Evolutionary conservation across 2,888 invertebrate species (phyloP), one percentile per base, ranked within the genome.

Genomic region (Synanthedon tipuliformis): DNA sequence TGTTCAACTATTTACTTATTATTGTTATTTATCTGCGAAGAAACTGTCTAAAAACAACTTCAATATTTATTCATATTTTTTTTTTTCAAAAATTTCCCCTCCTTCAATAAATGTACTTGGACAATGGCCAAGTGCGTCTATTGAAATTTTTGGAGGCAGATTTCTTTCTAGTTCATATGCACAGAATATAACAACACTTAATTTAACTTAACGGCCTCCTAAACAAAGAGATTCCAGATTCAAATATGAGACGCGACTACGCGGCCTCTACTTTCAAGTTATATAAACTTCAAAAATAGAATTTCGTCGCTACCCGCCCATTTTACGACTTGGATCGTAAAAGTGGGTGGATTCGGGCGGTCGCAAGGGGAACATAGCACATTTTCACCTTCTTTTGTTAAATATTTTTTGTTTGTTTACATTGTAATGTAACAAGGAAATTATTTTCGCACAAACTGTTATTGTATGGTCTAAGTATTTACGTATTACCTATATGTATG

Each of bases 201-300:
- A 68, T 66, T 63, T 60, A 53, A 55, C 61, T 23, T 50, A 49
- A 41, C 54, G 48, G n/a, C 15, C 16, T 48, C 48, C 62, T 63
- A 66, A 71, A 70, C 68, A 69, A 71, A 74, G 71, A 67, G 65
- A 68, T 64, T 65, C 66, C 62, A 68, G 70, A 74, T 72, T 69
- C 64, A 63, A 75, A 74, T 70, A 48, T 69, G 70, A 66, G 68
- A 50, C 50, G 54, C 52, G 41, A 62, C 62, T 64, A 66, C 61
- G 61, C 63, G 50, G 50, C 34, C 27, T 18, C 63, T 63, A 62
- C 60, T 61, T 62, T 59, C 57, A 63, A 69, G 75, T 75, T 78
- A 78, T 74, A 74, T 78, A 78, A 79, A 77, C 69, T 77, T 77
- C 77, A 73, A 75, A 79, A 79, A 79, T 78, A 79, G 78, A 78